These are phyloP conservation scores for Antechinus stuartii DNA, from an alignment of 2,113 vertebrate species.

Conservation along the genomic window DNA sequence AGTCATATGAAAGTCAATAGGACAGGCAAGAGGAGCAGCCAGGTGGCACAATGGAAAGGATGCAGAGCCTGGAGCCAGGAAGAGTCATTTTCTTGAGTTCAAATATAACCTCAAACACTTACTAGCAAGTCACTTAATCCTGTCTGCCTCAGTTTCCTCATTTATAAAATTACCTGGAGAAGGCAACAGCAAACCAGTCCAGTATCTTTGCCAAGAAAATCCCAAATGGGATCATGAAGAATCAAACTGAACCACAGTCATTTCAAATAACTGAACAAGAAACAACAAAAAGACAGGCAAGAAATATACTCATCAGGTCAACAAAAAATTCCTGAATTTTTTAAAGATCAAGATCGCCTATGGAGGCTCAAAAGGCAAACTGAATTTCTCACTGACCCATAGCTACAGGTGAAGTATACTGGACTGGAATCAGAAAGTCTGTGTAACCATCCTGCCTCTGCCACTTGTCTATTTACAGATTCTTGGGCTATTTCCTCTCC, in stretches of 20 bases:
- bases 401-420: not conserved
- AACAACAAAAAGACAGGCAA: not conserved
- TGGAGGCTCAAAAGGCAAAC: slow-evolving; percentile 31
- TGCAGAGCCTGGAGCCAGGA: not conserved
- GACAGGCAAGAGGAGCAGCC: slow-evolving; percentile 15
- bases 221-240: not conserved
- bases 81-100: not conserved
- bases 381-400: not conserved
- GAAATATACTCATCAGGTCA: slow-evolving; percentile 39
- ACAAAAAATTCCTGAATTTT: slow-evolving; percentile 23
- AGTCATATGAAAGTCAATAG: not conserved
- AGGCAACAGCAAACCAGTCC: not conserved
- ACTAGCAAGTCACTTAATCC: not conserved
- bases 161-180: not conserved
- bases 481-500: not conserved
- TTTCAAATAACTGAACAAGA: not conserved
- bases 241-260: not conserved
- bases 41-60: not conserved
- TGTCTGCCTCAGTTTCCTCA: not conserved
- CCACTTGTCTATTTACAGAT: not conserved
- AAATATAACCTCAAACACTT: not conserved
- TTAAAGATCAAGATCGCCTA: not conserved
- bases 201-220: not conserved
- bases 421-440: not conserved
- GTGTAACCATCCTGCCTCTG: not conserved